Conservation (phyloP, 2,113 vertebrate genomes). For the Zosterops pallidus region DNA sequence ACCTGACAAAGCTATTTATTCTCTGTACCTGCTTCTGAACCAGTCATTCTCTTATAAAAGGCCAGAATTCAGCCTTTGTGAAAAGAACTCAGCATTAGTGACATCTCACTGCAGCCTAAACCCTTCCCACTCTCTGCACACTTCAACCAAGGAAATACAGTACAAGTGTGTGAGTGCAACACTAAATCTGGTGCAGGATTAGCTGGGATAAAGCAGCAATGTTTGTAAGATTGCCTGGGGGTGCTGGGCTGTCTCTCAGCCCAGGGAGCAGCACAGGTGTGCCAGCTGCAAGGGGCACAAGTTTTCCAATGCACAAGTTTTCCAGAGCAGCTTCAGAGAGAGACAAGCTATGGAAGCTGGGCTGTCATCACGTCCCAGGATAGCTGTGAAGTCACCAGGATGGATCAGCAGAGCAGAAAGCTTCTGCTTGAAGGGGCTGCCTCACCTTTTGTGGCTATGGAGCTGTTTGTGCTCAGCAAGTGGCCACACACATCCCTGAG, state of each 20-base stretch:
- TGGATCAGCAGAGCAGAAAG: background rate
- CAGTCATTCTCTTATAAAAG: background rate
- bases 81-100: background rate
- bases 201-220: background rate
- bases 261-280: background rate
- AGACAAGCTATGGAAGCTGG: background rate
- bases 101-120: background rate
- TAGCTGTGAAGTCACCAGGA: constrained; percentile 24
- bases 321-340: background rate
- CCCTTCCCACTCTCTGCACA: background rate
- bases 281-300: background rate
- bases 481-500: background rate
- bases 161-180: background rate
- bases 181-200: background rate
- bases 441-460: constrained; percentile 22
- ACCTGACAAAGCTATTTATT: background rate
- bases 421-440: background rate
- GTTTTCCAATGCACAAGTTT: background rate
- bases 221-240: background rate
- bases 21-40: background rate
- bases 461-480: background rate
- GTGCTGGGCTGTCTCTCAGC: background rate
- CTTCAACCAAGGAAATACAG: background rate
- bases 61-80: background rate
- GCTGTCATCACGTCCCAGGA: constrained; percentile 40